Evolutionary conservation across 92 coral and sea anemone species (phyloP).

Genomic region (Parazoanthus swiftii): DNA sequence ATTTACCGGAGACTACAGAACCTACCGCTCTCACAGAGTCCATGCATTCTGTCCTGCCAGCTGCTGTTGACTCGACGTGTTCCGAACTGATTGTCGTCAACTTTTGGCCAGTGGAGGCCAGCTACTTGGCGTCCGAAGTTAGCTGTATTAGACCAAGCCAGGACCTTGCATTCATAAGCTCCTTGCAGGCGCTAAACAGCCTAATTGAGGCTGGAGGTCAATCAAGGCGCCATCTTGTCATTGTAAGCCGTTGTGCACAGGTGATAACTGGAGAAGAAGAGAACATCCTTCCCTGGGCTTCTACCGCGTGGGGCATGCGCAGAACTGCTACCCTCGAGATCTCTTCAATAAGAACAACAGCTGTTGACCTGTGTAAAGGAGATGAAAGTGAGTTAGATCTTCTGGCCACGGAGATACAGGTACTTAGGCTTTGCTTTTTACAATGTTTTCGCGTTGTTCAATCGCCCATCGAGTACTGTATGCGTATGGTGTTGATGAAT

Average conservation of each 20-base stretch:
- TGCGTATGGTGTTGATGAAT: too few species aligned
- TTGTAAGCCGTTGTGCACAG: too few species aligned
- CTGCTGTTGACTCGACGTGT: background rate
- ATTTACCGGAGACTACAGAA: conserved; percentile 17
- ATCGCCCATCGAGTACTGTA: background rate
- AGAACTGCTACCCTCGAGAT: too few species aligned
- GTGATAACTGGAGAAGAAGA: too few species aligned
- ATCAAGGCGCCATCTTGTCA: too few species aligned
- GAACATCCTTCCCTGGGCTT: too few species aligned
- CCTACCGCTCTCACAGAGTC: background rate
- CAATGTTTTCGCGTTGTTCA: too few species aligned
- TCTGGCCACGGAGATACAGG: conserved; percentile 47
- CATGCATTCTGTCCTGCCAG: background rate
- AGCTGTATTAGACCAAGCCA: conserved; percentile 24
- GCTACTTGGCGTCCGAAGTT: background rate
- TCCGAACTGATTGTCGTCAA: too few species aligned
- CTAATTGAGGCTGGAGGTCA: background rate
- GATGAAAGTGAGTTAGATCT: conserved; percentile 38
- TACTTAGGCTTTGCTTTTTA: background rate
- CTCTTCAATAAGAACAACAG: too few species aligned
- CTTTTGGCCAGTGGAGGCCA: too few species aligned
- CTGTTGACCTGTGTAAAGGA: too few species aligned
- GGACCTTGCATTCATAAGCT: conserved; percentile 39
- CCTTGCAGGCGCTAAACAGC: conserved; percentile 17
- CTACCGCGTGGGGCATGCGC: too few species aligned